phyloP scores from a whole-genome alignment of 2,888 invertebrate species.

The Diarsia dahlii region DNA sequence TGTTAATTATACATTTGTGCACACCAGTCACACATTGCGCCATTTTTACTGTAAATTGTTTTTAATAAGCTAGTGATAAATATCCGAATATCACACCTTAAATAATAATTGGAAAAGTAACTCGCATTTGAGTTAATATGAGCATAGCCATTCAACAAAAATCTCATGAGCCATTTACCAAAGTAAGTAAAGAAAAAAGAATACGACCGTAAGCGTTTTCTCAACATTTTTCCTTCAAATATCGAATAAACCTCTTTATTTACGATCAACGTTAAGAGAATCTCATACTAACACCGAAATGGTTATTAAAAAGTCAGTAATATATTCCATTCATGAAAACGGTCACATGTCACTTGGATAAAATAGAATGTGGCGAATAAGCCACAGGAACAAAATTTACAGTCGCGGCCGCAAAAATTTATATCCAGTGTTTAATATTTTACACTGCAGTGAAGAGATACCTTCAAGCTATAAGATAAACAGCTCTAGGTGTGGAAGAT shows the following conservation, averaged over 20 bases:
- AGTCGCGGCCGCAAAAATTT: slow-evolving; percentile 60
- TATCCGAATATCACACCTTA: neutral
- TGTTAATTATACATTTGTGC: slow-evolving; percentile 28
- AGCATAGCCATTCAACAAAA: slow-evolving; percentile 16
- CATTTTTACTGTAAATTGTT: neutral
- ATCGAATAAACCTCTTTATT: slow-evolving; percentile 59
- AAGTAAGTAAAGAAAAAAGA: slow-evolving; percentile 26
- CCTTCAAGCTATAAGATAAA: slow-evolving; percentile 59
- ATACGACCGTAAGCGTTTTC: slow-evolving; percentile 6
- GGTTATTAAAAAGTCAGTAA: slow-evolving; percentile 64
- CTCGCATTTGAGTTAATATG: neutral
- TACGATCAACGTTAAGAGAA: slow-evolving; percentile 57
- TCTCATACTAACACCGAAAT: slow-evolving; percentile 42
- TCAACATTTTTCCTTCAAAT: slow-evolving; percentile 30
- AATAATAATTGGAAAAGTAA: slow-evolving; percentile 10
- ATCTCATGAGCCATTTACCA: slow-evolving; percentile 24
- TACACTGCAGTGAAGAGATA: slow-evolving; percentile 64
- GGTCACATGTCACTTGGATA: slow-evolving; percentile 61
- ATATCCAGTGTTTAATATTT: slow-evolving; percentile 68
- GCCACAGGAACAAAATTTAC: slow-evolving; percentile 67
- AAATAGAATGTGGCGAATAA: slow-evolving; percentile 63
- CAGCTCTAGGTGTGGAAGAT: slow-evolving; percentile 53
- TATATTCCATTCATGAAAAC: slow-evolving; percentile 62
- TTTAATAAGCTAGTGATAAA: slow-evolving; percentile 10
- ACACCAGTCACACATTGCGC: neutral